These are phyloP conservation scores for Eptesicus fuscus DNA, from an alignment of 2,113 vertebrate genomes.

Conservation along the genomic window DNA sequence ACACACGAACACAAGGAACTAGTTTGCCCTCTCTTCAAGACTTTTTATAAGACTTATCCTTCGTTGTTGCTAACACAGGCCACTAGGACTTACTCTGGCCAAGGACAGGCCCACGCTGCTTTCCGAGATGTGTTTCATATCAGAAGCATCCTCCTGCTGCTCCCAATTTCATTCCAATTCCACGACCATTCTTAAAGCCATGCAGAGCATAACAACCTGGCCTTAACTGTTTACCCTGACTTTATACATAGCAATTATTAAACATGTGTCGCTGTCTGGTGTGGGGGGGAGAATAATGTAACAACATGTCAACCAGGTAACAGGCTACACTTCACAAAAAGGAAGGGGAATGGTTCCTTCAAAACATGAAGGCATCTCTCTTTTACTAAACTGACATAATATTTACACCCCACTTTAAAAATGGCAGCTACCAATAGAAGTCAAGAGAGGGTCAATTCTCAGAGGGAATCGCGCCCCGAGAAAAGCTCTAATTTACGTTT, in stretches of 20 bases:
- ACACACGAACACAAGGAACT: not conserved
- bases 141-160: not conserved
- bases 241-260: conserved; percentile 42
- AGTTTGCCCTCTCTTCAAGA: not conserved
- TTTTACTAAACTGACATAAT: conserved; percentile 71
- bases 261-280: conserved; percentile 37
- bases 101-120: not conserved
- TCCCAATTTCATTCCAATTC: not conserved
- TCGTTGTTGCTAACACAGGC: not conserved
- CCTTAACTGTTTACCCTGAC: conserved; percentile 18
- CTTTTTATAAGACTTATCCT: not conserved
- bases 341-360: conserved; percentile 45
- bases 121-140: not conserved
- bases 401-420: conserved; percentile 67
- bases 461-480: conserved; percentile 26
- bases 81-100: not conserved
- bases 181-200: not conserved
- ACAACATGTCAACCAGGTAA: conserved; percentile 50
- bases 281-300: conserved; percentile 37
- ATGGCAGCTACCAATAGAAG: conserved; percentile 67
- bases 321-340: conserved; percentile 29
- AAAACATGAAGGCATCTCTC: conserved; percentile 58
- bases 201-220: not conserved
- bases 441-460: conserved; percentile 40
- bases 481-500: conserved; percentile 37